Base-by-base conservation (phyloP, 2,113 vertebrate genomes). In the Heterocephalus glaber region DNA sequence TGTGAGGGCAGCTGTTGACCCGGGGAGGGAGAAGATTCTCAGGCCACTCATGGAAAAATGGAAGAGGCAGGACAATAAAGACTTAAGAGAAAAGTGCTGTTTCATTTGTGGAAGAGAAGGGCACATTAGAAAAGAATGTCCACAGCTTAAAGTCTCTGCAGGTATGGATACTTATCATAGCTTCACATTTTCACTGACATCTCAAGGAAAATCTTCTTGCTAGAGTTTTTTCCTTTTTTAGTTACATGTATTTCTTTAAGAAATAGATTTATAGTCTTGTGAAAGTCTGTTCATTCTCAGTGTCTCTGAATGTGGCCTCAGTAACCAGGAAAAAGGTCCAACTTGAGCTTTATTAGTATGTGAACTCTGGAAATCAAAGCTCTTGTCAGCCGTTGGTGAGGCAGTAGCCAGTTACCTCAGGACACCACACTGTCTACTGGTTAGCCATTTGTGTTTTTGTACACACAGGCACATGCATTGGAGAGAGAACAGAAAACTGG, bases 51-150 rank as follows among this genome's bases (percentile, higher is more conserved):
- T 94, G 68, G 99, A 99, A 30, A 98, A 99, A 95, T 99, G 99
- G 99, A 99, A 98, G 97, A 98, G 97, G 66, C 98, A 95, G 56
- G 99, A 99, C 84, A 99, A 98, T 49, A 98, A 93, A 97, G 99
- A 99, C 10, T 58, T 98, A 41, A 98, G 98, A 98, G 98, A 99
- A 89, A 99, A 98, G 33, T 98, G 99, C 76, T 99, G 99, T 97
- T 99, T 98, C 96, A 98, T 99, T 89, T 99, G 99, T 98, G 99
- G 99, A 92, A 99, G 98, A 95, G 99, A 98, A 97, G 96, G 99
- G 85, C 99, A 99, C 97, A 99, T 99, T 95, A 99, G 99, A 98
- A 99, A 99, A 97, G 99, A 99, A 96, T 99, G 99, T 80, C 99
- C 98, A 20, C 98, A 99, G 28, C 98, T 99, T 96, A 99, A 98